Percentiles rank a stretch among this genome's conserved stretches.
Conservation (phyloP, 2,113 vertebrate genomes). For the Macquaria ambigua region DNA sequence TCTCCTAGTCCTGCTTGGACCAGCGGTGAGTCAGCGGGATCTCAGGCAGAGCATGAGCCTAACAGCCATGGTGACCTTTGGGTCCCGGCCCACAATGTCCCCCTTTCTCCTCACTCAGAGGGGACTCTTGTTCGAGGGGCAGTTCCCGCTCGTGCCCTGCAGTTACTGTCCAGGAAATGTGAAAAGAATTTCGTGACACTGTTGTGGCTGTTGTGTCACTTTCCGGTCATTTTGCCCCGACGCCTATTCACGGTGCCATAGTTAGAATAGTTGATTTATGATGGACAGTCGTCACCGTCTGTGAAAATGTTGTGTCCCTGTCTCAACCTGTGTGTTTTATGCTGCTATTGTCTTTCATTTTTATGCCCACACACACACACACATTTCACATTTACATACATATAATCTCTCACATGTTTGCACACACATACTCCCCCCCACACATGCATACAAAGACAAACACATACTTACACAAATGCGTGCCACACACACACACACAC, state of each 20-base stretch:
- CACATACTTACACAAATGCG: neutral
- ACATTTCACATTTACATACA: neutral
- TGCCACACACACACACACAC: neutral
- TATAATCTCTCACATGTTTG: neutral
- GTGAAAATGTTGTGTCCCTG: conserved; percentile 52
- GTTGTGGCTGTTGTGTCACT: conserved; percentile 62
- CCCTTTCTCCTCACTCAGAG: conserved; percentile 72
- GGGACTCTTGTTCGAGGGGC: conserved; percentile 65
- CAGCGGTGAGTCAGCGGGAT: conserved; percentile 72
- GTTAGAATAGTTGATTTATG: conserved; percentile 56
- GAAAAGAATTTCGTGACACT: conserved; percentile 60
- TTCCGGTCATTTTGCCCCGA: conserved; percentile 54
- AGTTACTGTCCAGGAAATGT: conserved; percentile 73
- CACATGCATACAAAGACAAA: neutral
- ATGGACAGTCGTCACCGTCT: neutral
- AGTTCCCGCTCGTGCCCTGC: conserved; percentile 67
- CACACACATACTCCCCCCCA: neutral
- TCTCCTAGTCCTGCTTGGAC: conserved; percentile 9
- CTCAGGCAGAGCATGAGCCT: conserved; percentile 41
- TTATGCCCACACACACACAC: neutral
- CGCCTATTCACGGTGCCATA: conserved; percentile 29
- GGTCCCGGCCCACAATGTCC: conserved; percentile 69
- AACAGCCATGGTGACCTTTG: conserved; percentile 71
- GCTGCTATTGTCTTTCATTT: conserved; percentile 14
- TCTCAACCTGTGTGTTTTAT: conserved; percentile 17